A percentile compares a stretch with the other conserved stretches of the same genome.
These are phyloP conservation scores for Caloenas nicobarica DNA, from an alignment of 2,113 vertebrate genomes.

Conservation along the genomic window DNA sequence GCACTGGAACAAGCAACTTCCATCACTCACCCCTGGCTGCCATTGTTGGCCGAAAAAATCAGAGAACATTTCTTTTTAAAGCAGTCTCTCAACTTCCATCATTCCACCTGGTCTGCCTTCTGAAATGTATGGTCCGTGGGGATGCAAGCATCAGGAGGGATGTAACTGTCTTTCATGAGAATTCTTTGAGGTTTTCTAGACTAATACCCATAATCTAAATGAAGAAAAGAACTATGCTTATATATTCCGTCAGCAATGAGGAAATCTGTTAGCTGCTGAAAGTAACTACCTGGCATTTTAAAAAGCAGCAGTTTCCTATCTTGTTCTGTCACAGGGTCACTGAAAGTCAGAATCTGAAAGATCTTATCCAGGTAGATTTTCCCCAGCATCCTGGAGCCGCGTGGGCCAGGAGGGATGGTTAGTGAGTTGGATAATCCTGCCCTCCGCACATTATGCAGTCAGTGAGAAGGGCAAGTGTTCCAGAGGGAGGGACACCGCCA, in stretches of 20 bases:
- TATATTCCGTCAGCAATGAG: background rate
- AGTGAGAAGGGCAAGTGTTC: constrained; percentile 54
- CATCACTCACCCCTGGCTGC: background rate
- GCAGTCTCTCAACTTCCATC: rapidly evolving
- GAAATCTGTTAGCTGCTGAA: background rate
- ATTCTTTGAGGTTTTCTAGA: background rate
- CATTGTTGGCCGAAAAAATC: background rate
- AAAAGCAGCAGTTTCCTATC: constrained; percentile 36
- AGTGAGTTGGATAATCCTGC: constrained; percentile 30
- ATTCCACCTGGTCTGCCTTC: background rate
- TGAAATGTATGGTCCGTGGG: background rate
- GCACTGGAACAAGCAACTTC: background rate
- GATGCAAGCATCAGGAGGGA: background rate
- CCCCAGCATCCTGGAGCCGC: background rate
- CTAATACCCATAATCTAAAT: background rate
- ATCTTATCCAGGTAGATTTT: constrained; percentile 30
- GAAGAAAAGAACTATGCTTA: background rate
- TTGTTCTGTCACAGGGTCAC: constrained; percentile 40
- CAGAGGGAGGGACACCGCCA: constrained; percentile 7
- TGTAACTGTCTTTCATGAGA: background rate
- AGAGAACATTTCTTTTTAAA: background rate
- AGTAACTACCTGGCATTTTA: background rate
- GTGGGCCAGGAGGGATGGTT: background rate
- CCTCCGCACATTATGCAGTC: constrained; percentile 54
- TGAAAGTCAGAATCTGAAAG: constrained; percentile 57